Base-by-base conservation (phyloP, 2,888 invertebrate genomes). In the Drosophila sordidapex region DNA sequence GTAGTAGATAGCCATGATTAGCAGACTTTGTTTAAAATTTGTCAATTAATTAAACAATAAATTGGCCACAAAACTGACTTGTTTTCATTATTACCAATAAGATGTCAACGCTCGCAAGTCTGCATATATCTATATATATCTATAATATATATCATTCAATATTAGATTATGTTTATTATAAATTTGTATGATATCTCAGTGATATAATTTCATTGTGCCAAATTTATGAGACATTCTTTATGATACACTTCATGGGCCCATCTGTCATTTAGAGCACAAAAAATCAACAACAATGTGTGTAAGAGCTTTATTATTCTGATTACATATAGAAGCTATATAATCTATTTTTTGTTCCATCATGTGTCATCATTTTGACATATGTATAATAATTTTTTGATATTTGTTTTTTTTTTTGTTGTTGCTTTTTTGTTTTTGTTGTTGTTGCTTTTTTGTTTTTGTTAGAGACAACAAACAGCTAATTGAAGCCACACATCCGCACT, bases 311-410 rank as follows among this genome's bases (percentile, higher is more conserved):
- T 62, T 68, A 62, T 71, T 70, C 54, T 63, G 61, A 78, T 62
- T 73, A 67, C 54, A 69, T 63, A 60, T 74, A 51, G 59, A 56
- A 63, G 46, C 59, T 52, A 38, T 70, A 76, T 63, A 64, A 70
- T 66, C 65, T 58, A 49, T 40, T 25, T 57, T 35, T 25, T 56
- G n/a, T 29, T 70, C 72, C 38, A 52, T 57, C 62, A 52, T 65
- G 33, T 80, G 77, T 69, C 78, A 78, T 74, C 60, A 73, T 71
- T 83, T 77, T 74, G 74, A 68, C 73, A 70, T 70, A 63, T 80
- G 60, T 74, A 78, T 80, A 68, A 70, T 70, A 76, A 81, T 69
- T 79, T 61, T 31, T 38, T 31, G 62, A 27, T 25, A 63, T 52
- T 49, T 70, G 7, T 48, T 38, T 38, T 48, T 38, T 27, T 29